Base-by-base conservation (phyloP, 2,797 vertebrate genomes). In the Rhyacichthys aspro region DNA sequence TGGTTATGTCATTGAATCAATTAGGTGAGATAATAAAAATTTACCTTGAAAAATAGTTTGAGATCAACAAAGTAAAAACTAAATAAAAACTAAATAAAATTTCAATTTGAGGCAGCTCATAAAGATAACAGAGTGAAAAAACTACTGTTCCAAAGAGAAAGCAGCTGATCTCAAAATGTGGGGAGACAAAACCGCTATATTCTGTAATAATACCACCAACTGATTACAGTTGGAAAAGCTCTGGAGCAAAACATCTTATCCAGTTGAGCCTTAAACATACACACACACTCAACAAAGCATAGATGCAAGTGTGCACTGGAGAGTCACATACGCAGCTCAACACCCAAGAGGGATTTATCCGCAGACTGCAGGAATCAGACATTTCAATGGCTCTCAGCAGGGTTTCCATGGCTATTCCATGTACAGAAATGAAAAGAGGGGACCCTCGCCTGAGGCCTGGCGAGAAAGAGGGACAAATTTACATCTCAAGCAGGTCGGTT, bases 381-480 rank as follows among this genome's bases (percentile, higher is more conserved):
- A 83, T 89, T 92, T 89, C 87, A 79, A 68, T 85, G 78, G 84
- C 56, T 34, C 84, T 53, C 81, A 76, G 86, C 60, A 80, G 59
- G 73, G 94, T 94, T 91, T 89, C 94, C 89, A 92, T 92, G 93
- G 94, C 85, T 81, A 93, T 76, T 80, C 86, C 76, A 64, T 74
- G 82, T 86, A 70, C 77, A 91, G 86, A 81, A 84, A 88, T 92
- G 90, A 93, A 93, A 89, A 89, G 70, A 75, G 82, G 77, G 74
- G 76, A 75, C 83, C 83, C 76, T 53, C 83, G 83, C 78, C 83
- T 83, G 50, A n/a, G 75, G 67, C 76, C 75, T 89, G 72, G 78
- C 76, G 78, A 84, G 85, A 78, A 90, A 90, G 82, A 79, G 85
- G 68, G 71, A 85, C 89, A 90, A 81, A 95, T 94, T 94, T 93